Percentiles rank a stretch among this genome's conserved stretches.
Conservation (phyloP, 2,113 vertebrate genomes). For the Procavia capensis region DNA sequence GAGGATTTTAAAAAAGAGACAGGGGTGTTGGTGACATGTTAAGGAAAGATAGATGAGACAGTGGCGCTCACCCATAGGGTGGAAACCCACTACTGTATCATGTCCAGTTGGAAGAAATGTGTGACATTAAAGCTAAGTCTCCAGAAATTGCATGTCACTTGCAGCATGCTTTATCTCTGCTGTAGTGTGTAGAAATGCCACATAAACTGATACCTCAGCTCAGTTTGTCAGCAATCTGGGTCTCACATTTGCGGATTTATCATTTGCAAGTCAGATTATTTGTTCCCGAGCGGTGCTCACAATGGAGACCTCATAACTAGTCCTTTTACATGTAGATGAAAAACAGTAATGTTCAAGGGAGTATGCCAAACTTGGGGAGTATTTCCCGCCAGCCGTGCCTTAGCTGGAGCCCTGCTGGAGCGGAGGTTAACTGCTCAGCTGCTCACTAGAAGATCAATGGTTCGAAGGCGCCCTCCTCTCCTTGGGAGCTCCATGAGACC, state of each 20-base stretch:
- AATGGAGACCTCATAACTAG: not conserved
- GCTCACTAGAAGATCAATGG: no score
- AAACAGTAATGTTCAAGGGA: no score
- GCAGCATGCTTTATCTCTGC: not conserved
- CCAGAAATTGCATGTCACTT: not conserved
- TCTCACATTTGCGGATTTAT: not conserved
- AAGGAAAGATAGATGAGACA: rapidly evolving
- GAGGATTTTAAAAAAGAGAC: not conserved
- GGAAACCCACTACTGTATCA: rapidly evolving
- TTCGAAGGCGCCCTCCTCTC: no score
- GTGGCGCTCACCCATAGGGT: rapidly evolving
- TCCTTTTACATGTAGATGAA: not conserved
- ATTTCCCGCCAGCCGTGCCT: not conserved
- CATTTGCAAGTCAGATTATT: not conserved
- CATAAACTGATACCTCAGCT: rapidly evolving
- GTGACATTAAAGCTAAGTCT: rapidly evolving
- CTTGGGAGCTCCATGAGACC: no score
- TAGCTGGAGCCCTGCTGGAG: no score
- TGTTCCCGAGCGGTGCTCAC: not conserved
- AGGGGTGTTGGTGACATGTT: rapidly evolving
- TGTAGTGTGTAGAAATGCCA: not conserved
- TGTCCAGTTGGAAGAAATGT: not conserved
- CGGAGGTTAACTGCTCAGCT: no score
- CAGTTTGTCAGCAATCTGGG: not conserved
- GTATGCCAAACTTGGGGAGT: not conserved